phyloP scores from a whole-genome alignment of 1,140 invertebrate species.

The Geopemphigus sp. region DNA sequence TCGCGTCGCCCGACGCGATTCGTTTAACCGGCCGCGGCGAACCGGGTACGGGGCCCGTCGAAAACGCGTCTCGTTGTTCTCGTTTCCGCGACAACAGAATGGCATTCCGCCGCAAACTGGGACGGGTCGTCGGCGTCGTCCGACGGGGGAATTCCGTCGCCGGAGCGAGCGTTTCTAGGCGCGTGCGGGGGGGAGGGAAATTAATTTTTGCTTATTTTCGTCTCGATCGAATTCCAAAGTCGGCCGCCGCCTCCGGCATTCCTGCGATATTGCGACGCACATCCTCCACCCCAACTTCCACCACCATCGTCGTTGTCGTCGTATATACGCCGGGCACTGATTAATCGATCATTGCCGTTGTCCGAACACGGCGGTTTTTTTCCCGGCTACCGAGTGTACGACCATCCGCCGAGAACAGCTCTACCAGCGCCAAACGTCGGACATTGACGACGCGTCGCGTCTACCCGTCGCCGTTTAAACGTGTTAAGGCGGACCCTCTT shows the following conservation, averaged over 20 bases:
- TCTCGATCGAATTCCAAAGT: slow-evolving; percentile 3
- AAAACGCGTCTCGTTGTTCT: not conserved
- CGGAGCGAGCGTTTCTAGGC: not conserved
- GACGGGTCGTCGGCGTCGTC: not conserved
- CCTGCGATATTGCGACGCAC: not conserved
- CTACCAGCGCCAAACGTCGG: too few species aligned
- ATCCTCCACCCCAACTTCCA: too few species aligned
- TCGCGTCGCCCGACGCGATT: too few species aligned
- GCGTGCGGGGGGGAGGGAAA: not conserved
- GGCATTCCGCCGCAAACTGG: not conserved
- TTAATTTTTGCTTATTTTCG: slow-evolving; percentile 32
- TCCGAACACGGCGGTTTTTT: too few species aligned
- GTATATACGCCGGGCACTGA: not conserved
- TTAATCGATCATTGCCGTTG: not conserved
- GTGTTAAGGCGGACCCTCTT: too few species aligned
- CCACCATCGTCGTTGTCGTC: too few species aligned
- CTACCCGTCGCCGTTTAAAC: too few species aligned
- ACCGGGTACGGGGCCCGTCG: too few species aligned
- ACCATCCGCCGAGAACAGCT: too few species aligned
- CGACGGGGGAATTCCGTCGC: not conserved
- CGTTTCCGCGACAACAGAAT: not conserved
- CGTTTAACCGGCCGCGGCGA: too few species aligned
- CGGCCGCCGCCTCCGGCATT: not conserved
- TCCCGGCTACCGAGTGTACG: too few species aligned
- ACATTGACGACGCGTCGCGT: too few species aligned